Evolutionary conservation across 2,113 vertebrate genomes (phyloP), one percentile per base, ranked within the genome.

Genomic region (Petrocephalus zakoni): DNA sequence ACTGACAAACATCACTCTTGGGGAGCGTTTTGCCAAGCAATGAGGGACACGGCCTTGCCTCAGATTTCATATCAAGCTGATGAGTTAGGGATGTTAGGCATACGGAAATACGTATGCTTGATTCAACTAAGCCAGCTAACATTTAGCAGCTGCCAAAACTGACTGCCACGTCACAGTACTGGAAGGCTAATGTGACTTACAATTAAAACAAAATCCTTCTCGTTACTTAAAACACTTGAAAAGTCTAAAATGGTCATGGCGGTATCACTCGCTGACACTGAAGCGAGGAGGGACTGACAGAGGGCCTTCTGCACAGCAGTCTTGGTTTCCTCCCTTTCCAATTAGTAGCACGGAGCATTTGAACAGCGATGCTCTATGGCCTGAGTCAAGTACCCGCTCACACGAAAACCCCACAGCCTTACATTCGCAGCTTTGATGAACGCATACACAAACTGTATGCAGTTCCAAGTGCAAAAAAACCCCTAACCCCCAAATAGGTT

Each of bases 31-130:
- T 93, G 61, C 82, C 91, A 91, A 92, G 93, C 93, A 92, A 92
- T 93, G 92, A 93, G 91, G 91, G 88, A 47, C 90, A 87, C 25
- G 86, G 52, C 84, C 91, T 84, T 85, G 22, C 75, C 56, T 89
- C 90, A 91, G 90, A 92, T 90, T 89, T 90, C 87, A 95, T 94
- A 94, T 92, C 94, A 95, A 84, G 51, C 90, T 92, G 94, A 95
- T 94, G 94, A 94, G 92, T 87, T 88, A 88, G 90, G 88, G 42
- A 88, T 86, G 88, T 91, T 88, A 25, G 29, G 22, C 29, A 22
- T 17, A 9, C 37, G 21, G 37, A 34, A 37, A 82, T 29, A 86
- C 64, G 86, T 4, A 68, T 19, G 53, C 72, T 53, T 25, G 0
- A 19, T 51, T 29, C 85, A 56, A 55, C 6, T 15, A 11, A 21